Base-by-base conservation (phyloP, 2,113 vertebrate genomes). In the Tautogolabrus adspersus region DNA sequence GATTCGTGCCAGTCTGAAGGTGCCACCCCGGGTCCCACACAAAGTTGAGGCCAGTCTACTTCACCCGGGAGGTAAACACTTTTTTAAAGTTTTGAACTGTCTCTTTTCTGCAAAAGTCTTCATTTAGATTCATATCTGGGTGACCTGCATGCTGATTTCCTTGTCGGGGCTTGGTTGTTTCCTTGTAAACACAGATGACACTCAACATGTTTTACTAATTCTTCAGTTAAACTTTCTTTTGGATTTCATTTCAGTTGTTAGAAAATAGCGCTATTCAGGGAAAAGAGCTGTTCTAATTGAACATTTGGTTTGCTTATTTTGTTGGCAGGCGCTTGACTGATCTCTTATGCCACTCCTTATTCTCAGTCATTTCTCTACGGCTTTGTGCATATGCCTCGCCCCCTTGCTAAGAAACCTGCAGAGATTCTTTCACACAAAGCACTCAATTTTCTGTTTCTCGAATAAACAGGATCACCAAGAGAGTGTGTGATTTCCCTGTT, bases 41-140 rank as follows among this genome's bases (percentile, higher is more conserved):
- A 97, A 94, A 93, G 90, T 99, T 89, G 98, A 99, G 94, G 95
- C 96, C 89, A 97, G 96, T 93, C 95, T 99, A 54, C 95, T 98
- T 84, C 95, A 95, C 84, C 94, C 93, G 40, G 89, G 94, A 90
- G 97, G 97, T 99, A 94, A 95, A 95, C 62, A 0, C 5, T 5
- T 23, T 47, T 51, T 62, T 57, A 3, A 38, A 52, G n/a, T 65
- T 56, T 23, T 66, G 10, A 40, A 10, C 3, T 8, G 54, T 4
- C 49, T 6, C 15, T 21, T 72, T 22, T 10, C 15, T n/a, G 16
- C 37, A 0, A 56, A 22, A 30, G 51, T 18, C 42, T 8, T 4
- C 51, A 12, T 57, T 66, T 34, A 8, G n/a, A 47, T 47, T 10
- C 4, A 12, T 47, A 42, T 10, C 11, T 42, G 40, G 12, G 16